Conservation (phyloP, 1,140 invertebrate species). For the Cephus cinctus region DNA sequence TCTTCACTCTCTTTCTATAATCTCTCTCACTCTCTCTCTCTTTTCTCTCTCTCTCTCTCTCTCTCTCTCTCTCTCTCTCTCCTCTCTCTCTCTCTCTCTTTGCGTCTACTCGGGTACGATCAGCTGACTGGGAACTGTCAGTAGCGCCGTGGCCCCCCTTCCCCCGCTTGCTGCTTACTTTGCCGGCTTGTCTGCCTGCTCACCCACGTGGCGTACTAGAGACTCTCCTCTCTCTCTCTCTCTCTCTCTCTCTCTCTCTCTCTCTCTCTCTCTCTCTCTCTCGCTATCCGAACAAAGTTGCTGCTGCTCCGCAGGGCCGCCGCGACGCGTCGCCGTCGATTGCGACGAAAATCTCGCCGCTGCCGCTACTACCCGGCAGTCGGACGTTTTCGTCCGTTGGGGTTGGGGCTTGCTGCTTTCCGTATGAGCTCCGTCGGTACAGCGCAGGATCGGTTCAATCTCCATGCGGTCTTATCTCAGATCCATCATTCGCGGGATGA, state of each 20-base stretch:
- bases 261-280: constrained; percentile 16
- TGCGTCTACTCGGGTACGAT: constrained; percentile 30
- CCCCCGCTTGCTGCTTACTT: constrained; percentile 13
- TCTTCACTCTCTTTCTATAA: constrained; percentile 4
- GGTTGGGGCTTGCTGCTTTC: too few species aligned
- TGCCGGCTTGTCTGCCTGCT: too few species aligned
- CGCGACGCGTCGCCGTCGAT: background rate
- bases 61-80: background rate
- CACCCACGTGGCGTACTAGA: constrained; percentile 28
- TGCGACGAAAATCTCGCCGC: too few species aligned
- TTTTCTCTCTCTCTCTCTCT: constrained; percentile 12
- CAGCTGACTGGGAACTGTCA: constrained; percentile 47
- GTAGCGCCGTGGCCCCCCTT: constrained; percentile 35
- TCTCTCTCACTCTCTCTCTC: constrained; percentile 14
- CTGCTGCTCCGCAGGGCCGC: background rate
- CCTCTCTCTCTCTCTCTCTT: constrained; percentile 10
- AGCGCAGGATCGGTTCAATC: too few species aligned
- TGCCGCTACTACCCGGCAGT: too few species aligned
- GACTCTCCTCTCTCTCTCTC: background rate
- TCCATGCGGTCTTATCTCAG: too few species aligned
- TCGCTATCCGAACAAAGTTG: constrained; percentile 3
- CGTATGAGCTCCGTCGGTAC: too few species aligned
- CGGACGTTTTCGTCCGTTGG: too few species aligned
- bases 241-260: constrained; percentile 12
- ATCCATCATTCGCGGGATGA: too few species aligned